Percentiles rank a stretch among this genome's conserved stretches.
Evolutionary conservation across 1,140 invertebrate species (phyloP).

Genomic region (Drosophila kikkawai): DNA sequence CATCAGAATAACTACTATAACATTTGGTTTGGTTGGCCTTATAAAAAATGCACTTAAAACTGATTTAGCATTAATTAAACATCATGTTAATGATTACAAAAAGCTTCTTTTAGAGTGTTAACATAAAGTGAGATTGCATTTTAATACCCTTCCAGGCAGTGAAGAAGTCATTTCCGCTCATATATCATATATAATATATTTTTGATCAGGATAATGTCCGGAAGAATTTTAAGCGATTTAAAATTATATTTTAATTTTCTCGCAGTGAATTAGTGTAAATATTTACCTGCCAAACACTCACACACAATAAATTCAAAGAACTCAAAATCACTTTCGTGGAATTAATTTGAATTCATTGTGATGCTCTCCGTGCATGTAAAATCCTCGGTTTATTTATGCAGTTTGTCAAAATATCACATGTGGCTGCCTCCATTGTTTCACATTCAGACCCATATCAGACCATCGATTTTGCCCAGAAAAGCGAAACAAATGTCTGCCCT

Average conservation of each 20-base stretch:
- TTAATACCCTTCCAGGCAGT: too few relatives aligned
- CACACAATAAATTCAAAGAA: constrained; percentile 4
- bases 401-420: constrained; percentile 43
- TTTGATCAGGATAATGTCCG: too few relatives aligned
- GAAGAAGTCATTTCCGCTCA: too few relatives aligned
- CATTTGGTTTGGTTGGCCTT: too few relatives aligned
- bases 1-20: too few relatives aligned
- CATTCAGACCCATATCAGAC: constrained; percentile 32
- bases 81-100: too few relatives aligned
- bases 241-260: background rate
- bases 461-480: constrained; percentile 37
- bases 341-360: constrained; percentile 45
- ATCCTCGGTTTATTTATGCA: constrained; percentile 24
- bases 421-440: constrained; percentile 35
- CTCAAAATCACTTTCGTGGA: constrained; percentile 33
- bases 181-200: too few relatives aligned
- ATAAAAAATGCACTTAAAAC: too few relatives aligned
- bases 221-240: too few relatives aligned
- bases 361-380: constrained; percentile 17
- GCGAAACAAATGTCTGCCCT: constrained; percentile 22
- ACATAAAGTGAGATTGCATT: too few relatives aligned
- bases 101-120: too few relatives aligned
- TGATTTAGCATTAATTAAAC: too few relatives aligned
- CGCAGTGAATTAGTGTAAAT: background rate
- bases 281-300: background rate